Evolutionary conservation across 2,888 invertebrate genomes (phyloP).

Genomic region (Nymphalis polychloros): DNA sequence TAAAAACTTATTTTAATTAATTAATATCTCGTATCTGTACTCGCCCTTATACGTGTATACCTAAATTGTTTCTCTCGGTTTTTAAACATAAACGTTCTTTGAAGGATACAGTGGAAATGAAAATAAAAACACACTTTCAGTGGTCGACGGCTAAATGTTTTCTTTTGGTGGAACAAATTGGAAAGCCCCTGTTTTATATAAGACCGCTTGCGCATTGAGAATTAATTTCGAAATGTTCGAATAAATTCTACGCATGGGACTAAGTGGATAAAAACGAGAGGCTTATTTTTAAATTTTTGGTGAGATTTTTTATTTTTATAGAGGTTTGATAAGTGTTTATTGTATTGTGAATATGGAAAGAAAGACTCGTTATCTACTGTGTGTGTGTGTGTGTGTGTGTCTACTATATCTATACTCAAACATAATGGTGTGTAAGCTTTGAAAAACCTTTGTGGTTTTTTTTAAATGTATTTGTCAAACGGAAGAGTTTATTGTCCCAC

Average conservation of each 20-base stretch:
- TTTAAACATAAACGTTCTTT: constrained; percentile 41
- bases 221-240: constrained; percentile 9
- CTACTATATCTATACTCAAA: too few relatives aligned
- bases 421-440: too few relatives aligned
- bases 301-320: too few relatives aligned
- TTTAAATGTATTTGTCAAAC: too few relatives aligned
- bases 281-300: too few relatives aligned
- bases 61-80: constrained; percentile 24
- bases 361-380: too few relatives aligned
- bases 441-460: too few relatives aligned
- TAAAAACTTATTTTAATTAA: too few relatives aligned
- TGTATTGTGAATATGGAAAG: too few relatives aligned
- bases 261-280: not conserved
- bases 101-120: constrained; percentile 40
- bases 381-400: too few relatives aligned
- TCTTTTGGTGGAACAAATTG: constrained; percentile 61
- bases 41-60: constrained; percentile 17
- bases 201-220: constrained; percentile 36
- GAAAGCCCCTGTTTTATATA: constrained; percentile 58
- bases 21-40: constrained; percentile 3
- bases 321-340: too few relatives aligned
- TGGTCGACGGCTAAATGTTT: constrained; percentile 58
- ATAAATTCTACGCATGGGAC: not conserved
- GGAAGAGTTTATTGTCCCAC: too few relatives aligned
- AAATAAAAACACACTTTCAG: constrained; percentile 53